Conservation (phyloP, 2,888 invertebrate genomes). For the Melikaiella ostensackeni region DNA sequence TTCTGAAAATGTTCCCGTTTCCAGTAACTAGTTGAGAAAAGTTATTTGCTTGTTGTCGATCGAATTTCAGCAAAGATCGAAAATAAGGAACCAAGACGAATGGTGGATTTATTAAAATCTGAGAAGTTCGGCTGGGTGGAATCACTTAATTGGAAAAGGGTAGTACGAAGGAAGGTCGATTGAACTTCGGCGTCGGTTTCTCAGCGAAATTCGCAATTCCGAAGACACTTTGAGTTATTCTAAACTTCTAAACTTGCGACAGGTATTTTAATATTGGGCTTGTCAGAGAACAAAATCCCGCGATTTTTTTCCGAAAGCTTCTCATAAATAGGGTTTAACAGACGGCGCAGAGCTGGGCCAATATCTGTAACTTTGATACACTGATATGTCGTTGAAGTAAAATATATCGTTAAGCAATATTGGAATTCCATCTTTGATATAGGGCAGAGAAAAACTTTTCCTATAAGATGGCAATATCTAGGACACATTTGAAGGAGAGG, state of each 20-base stretch:
- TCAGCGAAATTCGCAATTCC: slow-evolving; percentile 12
- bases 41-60: slow-evolving; percentile 34
- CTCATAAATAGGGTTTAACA: slow-evolving; percentile 35
- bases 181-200: slow-evolving; percentile 31
- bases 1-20: neutral
- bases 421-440: slow-evolving; percentile 30
- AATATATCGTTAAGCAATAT: slow-evolving; percentile 33
- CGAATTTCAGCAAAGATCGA: slow-evolving; percentile 42
- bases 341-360: slow-evolving; percentile 1
- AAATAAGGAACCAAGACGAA: slow-evolving; percentile 45
- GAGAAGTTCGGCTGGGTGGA: slow-evolving; percentile 53
- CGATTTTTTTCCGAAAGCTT: slow-evolving; percentile 4
- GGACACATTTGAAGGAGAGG: neutral
- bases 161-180: slow-evolving; percentile 50
- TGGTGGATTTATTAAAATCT: slow-evolving; percentile 51
- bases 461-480: slow-evolving; percentile 12
- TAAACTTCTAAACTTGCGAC: neutral
- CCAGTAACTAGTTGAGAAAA: neutral
- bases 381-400: slow-evolving; percentile 20
- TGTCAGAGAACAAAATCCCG: slow-evolving; percentile 12
- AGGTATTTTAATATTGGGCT: slow-evolving; percentile 26
- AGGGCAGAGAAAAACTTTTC: slow-evolving; percentile 11
- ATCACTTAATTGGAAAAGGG: slow-evolving; percentile 56
- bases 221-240: slow-evolving; percentile 21
- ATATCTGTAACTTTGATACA: slow-evolving; percentile 24